These are phyloP conservation scores for Callinectes sapidus DNA, from an alignment of 2,888 invertebrate species.

Conservation along the genomic window DNA sequence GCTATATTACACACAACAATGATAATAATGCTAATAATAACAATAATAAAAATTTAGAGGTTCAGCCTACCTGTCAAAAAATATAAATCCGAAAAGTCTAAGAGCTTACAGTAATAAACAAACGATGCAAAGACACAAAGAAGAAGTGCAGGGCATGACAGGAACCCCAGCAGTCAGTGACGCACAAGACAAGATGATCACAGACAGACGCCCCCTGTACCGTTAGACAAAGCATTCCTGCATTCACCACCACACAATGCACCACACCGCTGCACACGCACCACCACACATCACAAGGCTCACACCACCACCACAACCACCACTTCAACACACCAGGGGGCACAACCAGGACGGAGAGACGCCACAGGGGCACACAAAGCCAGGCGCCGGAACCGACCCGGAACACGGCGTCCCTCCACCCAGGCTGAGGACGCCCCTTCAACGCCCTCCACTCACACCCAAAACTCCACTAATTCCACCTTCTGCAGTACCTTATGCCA, in stretches of 20 bases:
- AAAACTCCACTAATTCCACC: neutral
- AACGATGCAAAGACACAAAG: neutral
- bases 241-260: neutral
- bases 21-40: neutral
- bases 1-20: no score
- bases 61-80: neutral
- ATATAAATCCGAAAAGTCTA: neutral
- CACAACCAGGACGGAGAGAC: neutral
- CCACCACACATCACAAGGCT: neutral
- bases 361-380: neutral
- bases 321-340: neutral
- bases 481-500: neutral
- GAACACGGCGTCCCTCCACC: neutral
- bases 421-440: neutral
- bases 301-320: neutral
- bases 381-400: constrained; percentile 8
- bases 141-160: neutral
- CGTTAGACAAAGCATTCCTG: constrained; percentile 15
- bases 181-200: neutral
- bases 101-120: neutral
- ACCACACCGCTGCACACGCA: neutral
- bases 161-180: neutral
- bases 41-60: neutral
- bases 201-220: neutral
- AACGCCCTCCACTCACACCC: neutral